Percentiles rank a stretch among this genome's conserved stretches.
phyloP scores from a whole-genome alignment of 2,113 vertebrate genomes.

The Danio rerio region DNA sequence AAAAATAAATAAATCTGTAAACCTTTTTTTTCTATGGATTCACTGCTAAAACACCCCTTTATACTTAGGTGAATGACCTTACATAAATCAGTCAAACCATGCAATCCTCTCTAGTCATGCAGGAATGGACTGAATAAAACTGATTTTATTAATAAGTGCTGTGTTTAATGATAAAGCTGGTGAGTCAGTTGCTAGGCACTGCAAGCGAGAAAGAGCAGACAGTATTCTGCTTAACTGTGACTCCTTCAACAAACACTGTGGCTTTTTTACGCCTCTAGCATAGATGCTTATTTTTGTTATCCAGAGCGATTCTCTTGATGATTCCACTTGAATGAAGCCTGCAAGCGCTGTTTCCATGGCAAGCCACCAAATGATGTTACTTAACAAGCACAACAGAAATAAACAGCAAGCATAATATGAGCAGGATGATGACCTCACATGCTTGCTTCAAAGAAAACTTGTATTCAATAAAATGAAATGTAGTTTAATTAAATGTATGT shows the following conservation, averaged over 20 bases:
- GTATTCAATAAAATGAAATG: not conserved
- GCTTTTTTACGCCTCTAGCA: not conserved
- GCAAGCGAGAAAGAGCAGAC: not conserved
- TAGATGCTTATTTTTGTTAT: conserved; percentile 24
- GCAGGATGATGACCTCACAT: not conserved
- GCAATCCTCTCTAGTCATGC: not conserved
- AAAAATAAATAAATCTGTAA: too few species aligned
- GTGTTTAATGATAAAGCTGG: not conserved
- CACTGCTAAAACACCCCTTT: too few species aligned
- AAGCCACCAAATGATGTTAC: conserved; percentile 10
- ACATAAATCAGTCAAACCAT: conserved; percentile 18
- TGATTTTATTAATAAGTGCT: not conserved
- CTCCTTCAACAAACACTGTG: conserved; percentile 9
- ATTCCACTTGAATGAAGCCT: conserved; percentile 15
- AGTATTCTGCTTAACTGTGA: not conserved
- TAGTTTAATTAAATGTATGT: not conserved
- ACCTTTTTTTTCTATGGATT: too few species aligned
- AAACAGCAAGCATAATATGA: not conserved
- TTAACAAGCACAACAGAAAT: not conserved
- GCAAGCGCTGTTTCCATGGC: conserved; percentile 26
- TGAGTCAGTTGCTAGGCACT: conserved; percentile 8
- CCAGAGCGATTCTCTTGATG: conserved; percentile 26
- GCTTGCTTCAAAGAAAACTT: not conserved
- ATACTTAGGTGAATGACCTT: too few species aligned
- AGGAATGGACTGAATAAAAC: not conserved